Conservation (phyloP, 1,140 invertebrate species). For the Leptestheria dahalacensis region DNA sequence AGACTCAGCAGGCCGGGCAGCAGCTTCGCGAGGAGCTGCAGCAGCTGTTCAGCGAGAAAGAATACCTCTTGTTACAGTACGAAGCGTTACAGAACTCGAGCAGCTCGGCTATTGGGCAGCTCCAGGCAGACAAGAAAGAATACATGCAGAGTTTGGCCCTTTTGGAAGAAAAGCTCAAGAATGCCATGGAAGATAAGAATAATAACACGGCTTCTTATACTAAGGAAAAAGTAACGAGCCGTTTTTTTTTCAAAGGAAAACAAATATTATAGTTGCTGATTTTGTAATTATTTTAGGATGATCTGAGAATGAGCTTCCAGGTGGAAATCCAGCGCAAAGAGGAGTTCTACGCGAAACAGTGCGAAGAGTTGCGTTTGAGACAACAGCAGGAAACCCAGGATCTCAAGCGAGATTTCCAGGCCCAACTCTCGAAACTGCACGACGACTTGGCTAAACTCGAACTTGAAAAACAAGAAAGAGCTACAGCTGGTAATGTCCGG, state of each 20-base stretch:
- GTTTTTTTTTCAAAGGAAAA: too few species aligned
- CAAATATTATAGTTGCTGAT: too few species aligned
- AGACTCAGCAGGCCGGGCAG: background rate
- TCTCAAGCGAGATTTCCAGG: background rate
- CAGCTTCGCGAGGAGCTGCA: background rate
- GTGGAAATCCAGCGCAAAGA: background rate
- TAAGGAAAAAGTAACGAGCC: background rate
- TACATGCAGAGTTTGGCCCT: background rate
- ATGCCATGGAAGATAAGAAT: background rate
- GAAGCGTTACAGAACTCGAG: background rate
- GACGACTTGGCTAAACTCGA: background rate
- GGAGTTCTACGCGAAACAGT: background rate
- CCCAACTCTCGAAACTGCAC: background rate
- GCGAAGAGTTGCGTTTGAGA: background rate
- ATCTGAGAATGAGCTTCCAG: background rate
- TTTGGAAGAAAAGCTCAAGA: background rate
- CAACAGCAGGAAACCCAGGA: background rate
- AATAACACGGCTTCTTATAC: background rate
- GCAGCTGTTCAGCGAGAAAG: background rate
- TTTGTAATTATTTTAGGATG: background rate
- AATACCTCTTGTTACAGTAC: background rate
- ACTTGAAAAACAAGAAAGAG: constrained; percentile 1
- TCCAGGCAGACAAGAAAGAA: background rate
- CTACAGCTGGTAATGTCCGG: background rate
- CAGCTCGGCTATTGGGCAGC: background rate